Evolutionary conservation across 2,888 invertebrate species (phyloP), one percentile per base, ranked within the genome.

Genomic region (Andrena haemorrhoa): DNA sequence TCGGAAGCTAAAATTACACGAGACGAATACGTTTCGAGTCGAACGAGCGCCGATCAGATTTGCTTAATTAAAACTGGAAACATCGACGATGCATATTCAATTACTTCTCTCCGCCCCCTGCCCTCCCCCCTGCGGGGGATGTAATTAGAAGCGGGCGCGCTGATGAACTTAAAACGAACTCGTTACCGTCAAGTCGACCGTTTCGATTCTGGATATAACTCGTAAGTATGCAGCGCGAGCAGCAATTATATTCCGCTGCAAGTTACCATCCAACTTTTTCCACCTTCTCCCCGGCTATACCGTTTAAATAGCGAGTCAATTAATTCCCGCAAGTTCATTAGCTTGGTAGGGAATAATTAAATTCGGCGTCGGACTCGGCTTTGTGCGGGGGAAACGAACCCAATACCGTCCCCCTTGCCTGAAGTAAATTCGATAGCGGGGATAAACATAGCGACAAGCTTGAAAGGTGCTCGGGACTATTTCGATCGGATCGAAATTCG

Each of bases 1-100:
- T 10, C 10, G 16, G 3, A 16, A 68, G 8, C 16, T 23, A 63
- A 78, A 31, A 65, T 33, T 12, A 23, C 31, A 8, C 71, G n/a
- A 41, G 53, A 53, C 2, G 79, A 60, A 41, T 20, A 49, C 33
- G 16, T 41, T 16, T 26, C 35, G 31, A 7, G 10, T 31, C 10
- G 29, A 58, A 23, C 64, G 79, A 64, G 31, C 61, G 47, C 4
- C 71, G 79, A 71, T 79, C 71, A 79, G 51, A 79, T 79, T 79
- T 79, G 41, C 58, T 79, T 79, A 79, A 79, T 79, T 79, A 71
- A 71, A 79, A 79, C 16, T 35, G 64, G 79, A 79, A 79, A 79
- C 79, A 79, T 79, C 71, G 79, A 31, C 71, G 79, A 79, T 79
- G 79, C 79, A 79, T 79, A 79, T 79, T 79, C 79, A 79, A 79